These are phyloP conservation scores for Corythoichthys intestinalis DNA, from an alignment of 2,113 vertebrate species.

Conservation along the genomic window DNA sequence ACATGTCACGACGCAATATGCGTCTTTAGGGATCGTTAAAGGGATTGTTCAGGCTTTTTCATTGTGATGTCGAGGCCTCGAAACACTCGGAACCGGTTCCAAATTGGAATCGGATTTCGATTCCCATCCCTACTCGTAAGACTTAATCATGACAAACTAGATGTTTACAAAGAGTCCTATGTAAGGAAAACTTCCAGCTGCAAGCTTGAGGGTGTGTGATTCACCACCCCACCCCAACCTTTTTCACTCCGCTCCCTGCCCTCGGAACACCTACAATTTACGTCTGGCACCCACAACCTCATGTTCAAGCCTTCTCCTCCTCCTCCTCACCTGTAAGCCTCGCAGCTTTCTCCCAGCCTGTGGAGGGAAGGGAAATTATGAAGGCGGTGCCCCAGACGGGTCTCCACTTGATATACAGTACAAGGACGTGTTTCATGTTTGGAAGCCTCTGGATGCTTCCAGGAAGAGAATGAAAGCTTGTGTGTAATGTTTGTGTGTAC, in stretches of 20 bases:
- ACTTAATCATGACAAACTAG: background rate
- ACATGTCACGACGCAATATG: too few relatives aligned
- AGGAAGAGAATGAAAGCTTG: background rate
- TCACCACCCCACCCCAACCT: background rate
- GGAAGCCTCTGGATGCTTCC: background rate
- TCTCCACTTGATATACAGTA: conserved; percentile 38
- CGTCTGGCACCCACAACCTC: background rate
- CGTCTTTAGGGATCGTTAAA: too few relatives aligned
- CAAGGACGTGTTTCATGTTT: background rate
- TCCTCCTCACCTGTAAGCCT: conserved; percentile 11
- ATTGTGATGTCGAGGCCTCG: too few relatives aligned
- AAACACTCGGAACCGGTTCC: too few relatives aligned
- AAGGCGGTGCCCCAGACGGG: conserved; percentile 39
- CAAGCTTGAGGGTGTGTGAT: conserved; percentile 44
- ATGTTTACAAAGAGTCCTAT: conserved; percentile 25
- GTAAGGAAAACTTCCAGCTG: conserved; percentile 30
- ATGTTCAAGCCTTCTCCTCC: background rate
- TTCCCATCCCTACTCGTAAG: too few relatives aligned
- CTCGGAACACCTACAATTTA: conserved; percentile 46
- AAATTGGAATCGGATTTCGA: background rate
- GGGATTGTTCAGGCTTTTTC: too few relatives aligned
- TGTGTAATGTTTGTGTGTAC: background rate
- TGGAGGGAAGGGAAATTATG: conserved; percentile 30
- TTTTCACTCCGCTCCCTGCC: background rate
- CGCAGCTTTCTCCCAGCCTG: conserved; percentile 2